Base-by-base conservation (phyloP, 1,140 invertebrate genomes). In the Megalopta genalis region DNA sequence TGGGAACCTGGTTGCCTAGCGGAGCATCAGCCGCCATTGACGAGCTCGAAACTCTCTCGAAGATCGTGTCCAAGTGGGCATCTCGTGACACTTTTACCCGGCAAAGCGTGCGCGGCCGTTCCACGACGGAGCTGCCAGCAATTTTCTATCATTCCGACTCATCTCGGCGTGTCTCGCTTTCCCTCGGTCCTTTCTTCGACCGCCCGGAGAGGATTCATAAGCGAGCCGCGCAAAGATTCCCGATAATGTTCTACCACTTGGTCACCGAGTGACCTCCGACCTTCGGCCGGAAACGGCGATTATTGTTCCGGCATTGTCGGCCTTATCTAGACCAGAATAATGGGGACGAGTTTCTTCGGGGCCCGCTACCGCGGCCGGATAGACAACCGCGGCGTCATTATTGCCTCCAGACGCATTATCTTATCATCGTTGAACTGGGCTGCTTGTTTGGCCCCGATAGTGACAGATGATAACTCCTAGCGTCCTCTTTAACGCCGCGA, bases 301-400 rank as follows among this genome's bases (percentile, higher is more conserved):
- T 64, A 70, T 75, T 77, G 65, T 82, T 59, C 81, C 54, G 69
- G 25, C 25, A 77, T 82, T 84, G 78, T 76, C 32, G 42, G 72
- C 64, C 78, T 81, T 78, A 86, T 86, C 62, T 71, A 75, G 57
- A 72, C 80, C 63, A 72, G 83, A 82, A 82, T 85, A 85, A 86
- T 67, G 52, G 59, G 73, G 27, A 67, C 49, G 74, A 69, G 32
- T 82, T 75, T 72, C 70, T 82, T 75, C 49, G n/a, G 42, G 18
- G 37, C 37, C 49, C 68, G 62, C 8, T 49, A 12, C 16, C 14
- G 6, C 3, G 23, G 18, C 32, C n/a, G n/a, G 21, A 68, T 21
- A 52, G 39, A 54, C 0, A 64, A 57, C 1, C 32, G 32, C 32
- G 4, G 32, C 32, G 52, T 63, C 64, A 59, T 81, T 72, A 67